Conservation (phyloP, 2,797 vertebrate genomes). For the Halcyon badia region DNA sequence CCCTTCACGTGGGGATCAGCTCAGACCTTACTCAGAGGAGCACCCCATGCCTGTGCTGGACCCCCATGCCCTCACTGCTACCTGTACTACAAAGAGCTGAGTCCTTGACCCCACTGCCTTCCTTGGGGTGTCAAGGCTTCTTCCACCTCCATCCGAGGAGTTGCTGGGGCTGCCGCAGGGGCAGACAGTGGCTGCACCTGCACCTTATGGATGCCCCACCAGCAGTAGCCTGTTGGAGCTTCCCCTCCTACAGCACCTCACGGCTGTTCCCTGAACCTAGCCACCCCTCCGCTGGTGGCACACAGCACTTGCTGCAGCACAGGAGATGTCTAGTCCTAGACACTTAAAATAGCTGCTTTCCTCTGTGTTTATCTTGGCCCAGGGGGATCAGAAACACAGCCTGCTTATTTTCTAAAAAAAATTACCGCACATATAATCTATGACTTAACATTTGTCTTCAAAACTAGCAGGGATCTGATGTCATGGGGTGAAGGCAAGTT, state of each 20-base stretch:
- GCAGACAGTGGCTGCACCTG: neutral
- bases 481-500: neutral
- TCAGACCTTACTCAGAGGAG: neutral
- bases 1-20: neutral
- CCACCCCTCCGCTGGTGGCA: neutral
- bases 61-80: neutral
- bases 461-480: neutral
- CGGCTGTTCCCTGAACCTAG: neutral
- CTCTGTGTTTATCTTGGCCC: neutral
- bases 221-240: fast-evolving
- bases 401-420: neutral
- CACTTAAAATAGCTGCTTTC: neutral
- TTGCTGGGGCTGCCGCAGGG: fast-evolving
- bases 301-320: neutral
- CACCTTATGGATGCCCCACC: neutral
- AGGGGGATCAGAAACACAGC: neutral
- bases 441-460: neutral
- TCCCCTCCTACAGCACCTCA: neutral
- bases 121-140: fast-evolving
- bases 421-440: neutral
- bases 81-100: neutral
- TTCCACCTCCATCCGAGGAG: no score
- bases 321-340: neutral
- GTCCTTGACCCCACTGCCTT: neutral
- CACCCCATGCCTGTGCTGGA: fast-evolving